A percentile compares a stretch with the other conserved stretches of the same genome.
These are phyloP conservation scores for Zele albiditarsus DNA, from an alignment of 2,888 invertebrate genomes.

Conservation along the genomic window DNA sequence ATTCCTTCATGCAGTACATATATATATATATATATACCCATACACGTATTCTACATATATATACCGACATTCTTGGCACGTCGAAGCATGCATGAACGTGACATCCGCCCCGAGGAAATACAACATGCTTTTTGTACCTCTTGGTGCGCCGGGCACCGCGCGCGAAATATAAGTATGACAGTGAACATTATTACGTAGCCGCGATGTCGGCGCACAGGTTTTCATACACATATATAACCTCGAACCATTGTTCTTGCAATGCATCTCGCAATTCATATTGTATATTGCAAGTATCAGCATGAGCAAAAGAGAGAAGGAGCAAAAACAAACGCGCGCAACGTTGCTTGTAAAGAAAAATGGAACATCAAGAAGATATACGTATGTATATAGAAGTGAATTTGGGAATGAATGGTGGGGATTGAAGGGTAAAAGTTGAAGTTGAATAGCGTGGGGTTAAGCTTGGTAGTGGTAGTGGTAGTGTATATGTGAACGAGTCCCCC, in stretches of 20 bases:
- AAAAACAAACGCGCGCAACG: neutral
- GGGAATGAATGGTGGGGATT: too few relatives aligned
- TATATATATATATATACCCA: neutral
- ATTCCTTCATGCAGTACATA: neutral
- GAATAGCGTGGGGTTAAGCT: neutral
- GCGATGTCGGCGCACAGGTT: conserved; percentile 46
- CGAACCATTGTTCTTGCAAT: neutral
- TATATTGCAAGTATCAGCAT: neutral
- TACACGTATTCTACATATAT: too few relatives aligned
- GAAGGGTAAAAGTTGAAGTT: neutral
- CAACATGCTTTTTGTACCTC: neutral
- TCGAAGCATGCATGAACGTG: conserved; percentile 1
- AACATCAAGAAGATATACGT: neutral
- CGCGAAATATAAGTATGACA: conserved; percentile 57
- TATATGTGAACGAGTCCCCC: neutral
- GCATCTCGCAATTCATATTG: conserved; percentile 12
- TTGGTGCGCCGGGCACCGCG: conserved; percentile 6
- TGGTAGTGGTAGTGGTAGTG: too few relatives aligned
- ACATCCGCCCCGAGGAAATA: neutral
- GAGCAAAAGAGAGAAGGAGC: neutral
- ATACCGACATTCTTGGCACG: neutral
- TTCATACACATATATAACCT: neutral
- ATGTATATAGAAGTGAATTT: neutral
- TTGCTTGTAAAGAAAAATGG: neutral
- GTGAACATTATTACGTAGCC: conserved; percentile 63